Percentiles rank a stretch among this genome's conserved stretches.
Conservation (phyloP, 1,140 invertebrate genomes). For the Caerostris extrusa region DNA sequence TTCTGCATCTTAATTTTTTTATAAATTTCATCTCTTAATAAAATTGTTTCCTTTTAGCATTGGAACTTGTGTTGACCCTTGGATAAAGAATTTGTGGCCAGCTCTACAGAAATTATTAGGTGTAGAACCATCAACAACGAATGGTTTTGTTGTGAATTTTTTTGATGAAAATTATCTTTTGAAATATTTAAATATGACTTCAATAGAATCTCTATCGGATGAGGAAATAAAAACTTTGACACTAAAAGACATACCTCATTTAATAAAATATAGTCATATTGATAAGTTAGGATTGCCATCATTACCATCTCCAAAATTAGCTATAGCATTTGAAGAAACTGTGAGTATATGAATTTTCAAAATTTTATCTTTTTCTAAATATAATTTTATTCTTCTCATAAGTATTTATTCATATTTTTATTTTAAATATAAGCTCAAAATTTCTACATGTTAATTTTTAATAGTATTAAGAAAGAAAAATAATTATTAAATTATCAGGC, state of each 20-base stretch:
- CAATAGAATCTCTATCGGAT: conserved; percentile 49
- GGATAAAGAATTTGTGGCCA: conserved; percentile 83
- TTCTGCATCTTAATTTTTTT: too few species aligned
- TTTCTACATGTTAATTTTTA: too few species aligned
- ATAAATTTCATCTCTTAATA: too few species aligned
- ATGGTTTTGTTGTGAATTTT: not conserved
- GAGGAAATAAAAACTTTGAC: conserved; percentile 71
- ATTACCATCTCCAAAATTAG: conserved; percentile 48
- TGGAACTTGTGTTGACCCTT: conserved; percentile 83
- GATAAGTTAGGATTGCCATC: conserved; percentile 40
- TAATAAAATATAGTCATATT: conserved; percentile 13
- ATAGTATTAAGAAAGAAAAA: too few species aligned
- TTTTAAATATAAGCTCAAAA: too few species aligned
- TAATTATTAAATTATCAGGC: too few species aligned
- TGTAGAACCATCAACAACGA: not conserved
- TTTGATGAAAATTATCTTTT: conserved; percentile 32
- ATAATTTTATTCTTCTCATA: too few species aligned
- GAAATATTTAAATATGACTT: not conserved
- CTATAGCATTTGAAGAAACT: not conserved
- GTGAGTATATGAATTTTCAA: not conserved
- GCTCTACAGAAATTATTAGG: conserved; percentile 80
- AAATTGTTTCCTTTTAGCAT: conserved; percentile 80
- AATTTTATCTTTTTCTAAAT: too few species aligned
- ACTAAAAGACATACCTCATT: conserved; percentile 29
- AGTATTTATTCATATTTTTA: too few species aligned